phyloP scores from a whole-genome alignment of 1,140 invertebrate genomes.

The Caerostris darwini region DNA sequence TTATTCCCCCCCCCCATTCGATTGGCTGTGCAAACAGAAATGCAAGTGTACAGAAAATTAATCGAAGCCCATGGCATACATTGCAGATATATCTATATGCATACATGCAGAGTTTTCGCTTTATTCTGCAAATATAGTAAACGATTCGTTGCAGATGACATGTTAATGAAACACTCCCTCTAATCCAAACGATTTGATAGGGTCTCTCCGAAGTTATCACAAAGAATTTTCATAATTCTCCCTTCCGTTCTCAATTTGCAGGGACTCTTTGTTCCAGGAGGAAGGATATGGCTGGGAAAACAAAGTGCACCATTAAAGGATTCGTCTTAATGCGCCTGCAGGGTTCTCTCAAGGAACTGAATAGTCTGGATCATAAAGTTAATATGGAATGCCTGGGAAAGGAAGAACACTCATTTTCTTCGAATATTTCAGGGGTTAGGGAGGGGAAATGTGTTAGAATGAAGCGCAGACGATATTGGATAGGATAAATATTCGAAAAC shows the following conservation, averaged over 20 bases:
- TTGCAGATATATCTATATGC: neutral
- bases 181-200: slow-evolving; percentile 32
- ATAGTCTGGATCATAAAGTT: slow-evolving; percentile 51
- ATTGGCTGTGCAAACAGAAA: slow-evolving; percentile 44
- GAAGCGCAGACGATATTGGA: no score
- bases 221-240: slow-evolving; percentile 46
- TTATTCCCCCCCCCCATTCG: neutral
- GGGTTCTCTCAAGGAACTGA: no score
- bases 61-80: neutral
- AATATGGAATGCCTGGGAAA: slow-evolving; percentile 46
- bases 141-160: neutral
- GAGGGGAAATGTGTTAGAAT: neutral
- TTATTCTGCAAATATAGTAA: neutral
- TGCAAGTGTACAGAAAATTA: slow-evolving; percentile 19
- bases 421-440: neutral
- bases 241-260: slow-evolving; percentile 34
- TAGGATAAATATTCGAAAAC: no score
- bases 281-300: slow-evolving; percentile 51
- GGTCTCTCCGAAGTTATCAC: neutral
- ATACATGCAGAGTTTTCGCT: neutral
- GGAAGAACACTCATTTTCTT: neutral
- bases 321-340: slow-evolving; percentile 35
- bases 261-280: slow-evolving; percentile 30
- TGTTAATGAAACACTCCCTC: slow-evolving; percentile 8
- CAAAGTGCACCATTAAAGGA: slow-evolving; percentile 45